phyloP scores from a whole-genome alignment of 2,797 vertebrate species.

The Bradypodion pumilum region DNA sequence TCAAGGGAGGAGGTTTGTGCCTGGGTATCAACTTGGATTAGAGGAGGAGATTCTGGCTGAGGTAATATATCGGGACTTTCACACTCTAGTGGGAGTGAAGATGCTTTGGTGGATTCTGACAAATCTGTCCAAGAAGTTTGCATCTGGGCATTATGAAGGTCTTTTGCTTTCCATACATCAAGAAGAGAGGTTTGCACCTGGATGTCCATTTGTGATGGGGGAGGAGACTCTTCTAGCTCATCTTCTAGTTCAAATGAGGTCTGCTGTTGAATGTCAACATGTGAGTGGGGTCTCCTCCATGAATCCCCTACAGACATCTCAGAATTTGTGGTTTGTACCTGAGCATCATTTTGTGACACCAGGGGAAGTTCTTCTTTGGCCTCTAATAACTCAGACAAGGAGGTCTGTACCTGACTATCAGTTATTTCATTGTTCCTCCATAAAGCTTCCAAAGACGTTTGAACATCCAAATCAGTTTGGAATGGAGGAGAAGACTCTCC shows the following conservation, averaged over 20 bases:
- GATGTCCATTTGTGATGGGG: background rate
- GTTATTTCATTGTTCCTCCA: background rate
- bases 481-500: background rate
- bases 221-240: background rate
- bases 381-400: background rate
- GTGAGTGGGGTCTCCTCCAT: background rate
- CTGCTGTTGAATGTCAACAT: background rate
- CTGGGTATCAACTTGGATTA: background rate
- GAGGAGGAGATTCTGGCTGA: background rate
- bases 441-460: background rate
- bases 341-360: background rate
- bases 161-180: slow-evolving; percentile 21
- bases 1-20: slow-evolving; percentile 18
- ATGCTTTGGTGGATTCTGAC: background rate
- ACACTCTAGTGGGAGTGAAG: background rate
- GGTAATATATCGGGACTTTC: background rate
- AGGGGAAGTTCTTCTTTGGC: background rate
- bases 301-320: background rate
- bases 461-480: background rate
- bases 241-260: background rate
- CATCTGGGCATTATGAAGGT: background rate
- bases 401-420: background rate
- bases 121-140: slow-evolving; percentile 16
- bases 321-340: background rate
- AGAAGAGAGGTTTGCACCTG: slow-evolving; percentile 14